phyloP scores from a whole-genome alignment of 2,888 invertebrate species.

The Aphidoletes aphidimyza region DNA sequence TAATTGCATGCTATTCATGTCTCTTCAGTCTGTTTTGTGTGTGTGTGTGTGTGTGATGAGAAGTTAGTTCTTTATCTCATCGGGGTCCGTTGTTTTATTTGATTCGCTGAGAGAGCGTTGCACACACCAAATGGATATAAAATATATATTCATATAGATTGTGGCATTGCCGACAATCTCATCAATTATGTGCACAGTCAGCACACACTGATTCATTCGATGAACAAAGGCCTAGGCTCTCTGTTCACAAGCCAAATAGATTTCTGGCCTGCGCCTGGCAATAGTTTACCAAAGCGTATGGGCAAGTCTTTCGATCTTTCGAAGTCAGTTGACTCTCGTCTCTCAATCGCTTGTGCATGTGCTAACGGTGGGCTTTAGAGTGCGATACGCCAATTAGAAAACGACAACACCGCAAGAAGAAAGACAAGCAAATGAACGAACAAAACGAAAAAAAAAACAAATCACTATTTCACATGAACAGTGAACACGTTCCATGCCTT shows the following conservation, averaged over 20 bases:
- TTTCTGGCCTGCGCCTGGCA: too few relatives aligned
- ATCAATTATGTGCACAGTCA: not conserved
- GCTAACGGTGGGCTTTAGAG: too few relatives aligned
- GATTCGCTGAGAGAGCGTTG: not conserved
- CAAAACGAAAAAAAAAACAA: not conserved
- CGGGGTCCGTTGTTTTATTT: not conserved
- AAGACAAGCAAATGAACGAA: not conserved
- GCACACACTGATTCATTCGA: not conserved
- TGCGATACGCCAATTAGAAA: not conserved
- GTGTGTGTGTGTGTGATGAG: too few relatives aligned
- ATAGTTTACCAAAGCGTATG: too few relatives aligned
- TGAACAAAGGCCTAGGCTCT: too few relatives aligned
- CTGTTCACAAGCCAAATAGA: too few relatives aligned
- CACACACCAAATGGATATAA: not conserved
- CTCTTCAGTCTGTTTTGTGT: not conserved
- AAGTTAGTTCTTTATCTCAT: not conserved
- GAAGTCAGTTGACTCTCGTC: too few relatives aligned
- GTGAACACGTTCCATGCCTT: too few relatives aligned
- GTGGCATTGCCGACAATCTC: slow-evolving; percentile 9
- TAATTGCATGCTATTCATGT: slow-evolving; percentile 42
- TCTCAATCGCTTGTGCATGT: too few relatives aligned
- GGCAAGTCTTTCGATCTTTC: too few relatives aligned
- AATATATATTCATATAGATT: not conserved
- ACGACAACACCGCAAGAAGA: not conserved
- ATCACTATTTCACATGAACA: not conserved